A percentile compares a stretch with the other conserved stretches of the same genome.
Conservation (phyloP, 2,113 vertebrate genomes). For the Eclectus roratus region DNA sequence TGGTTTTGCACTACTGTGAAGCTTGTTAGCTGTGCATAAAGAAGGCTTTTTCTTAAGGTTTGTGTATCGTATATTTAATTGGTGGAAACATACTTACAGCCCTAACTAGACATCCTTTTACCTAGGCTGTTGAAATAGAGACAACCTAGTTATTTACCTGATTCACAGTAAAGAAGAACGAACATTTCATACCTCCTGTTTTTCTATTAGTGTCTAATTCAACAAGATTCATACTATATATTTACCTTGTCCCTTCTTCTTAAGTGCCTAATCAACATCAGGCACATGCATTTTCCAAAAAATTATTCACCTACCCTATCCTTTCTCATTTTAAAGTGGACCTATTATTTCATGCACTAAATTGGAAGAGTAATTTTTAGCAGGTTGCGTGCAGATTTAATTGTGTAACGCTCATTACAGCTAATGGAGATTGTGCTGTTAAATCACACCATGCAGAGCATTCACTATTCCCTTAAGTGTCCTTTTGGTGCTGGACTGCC, state of each 20-base stretch:
- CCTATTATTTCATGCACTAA: neutral
- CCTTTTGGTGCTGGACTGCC: neutral
- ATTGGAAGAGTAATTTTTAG: conserved; percentile 6
- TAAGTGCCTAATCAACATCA: neutral
- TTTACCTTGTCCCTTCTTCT: neutral
- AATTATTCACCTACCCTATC: neutral
- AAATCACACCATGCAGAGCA: neutral
- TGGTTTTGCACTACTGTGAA: neutral
- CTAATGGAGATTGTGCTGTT: conserved; percentile 33
- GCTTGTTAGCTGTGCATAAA: neutral
- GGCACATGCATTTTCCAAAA: neutral
- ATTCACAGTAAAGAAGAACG: neutral
- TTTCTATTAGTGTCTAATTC: neutral
- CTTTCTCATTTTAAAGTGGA: neutral
- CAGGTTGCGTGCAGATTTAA: neutral
- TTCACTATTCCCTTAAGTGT: conserved; percentile 25
- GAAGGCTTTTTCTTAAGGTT: neutral
- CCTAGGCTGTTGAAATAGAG: neutral
- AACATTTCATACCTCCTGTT: neutral
- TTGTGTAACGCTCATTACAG: conserved; percentile 24
- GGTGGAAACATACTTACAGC: neutral
- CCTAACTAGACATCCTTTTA: neutral
- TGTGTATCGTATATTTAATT: neutral
- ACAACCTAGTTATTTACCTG: neutral
- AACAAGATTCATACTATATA: neutral